Evolutionary conservation across 2,113 vertebrate genomes (phyloP).

Genomic region (Eclectus roratus): DNA sequence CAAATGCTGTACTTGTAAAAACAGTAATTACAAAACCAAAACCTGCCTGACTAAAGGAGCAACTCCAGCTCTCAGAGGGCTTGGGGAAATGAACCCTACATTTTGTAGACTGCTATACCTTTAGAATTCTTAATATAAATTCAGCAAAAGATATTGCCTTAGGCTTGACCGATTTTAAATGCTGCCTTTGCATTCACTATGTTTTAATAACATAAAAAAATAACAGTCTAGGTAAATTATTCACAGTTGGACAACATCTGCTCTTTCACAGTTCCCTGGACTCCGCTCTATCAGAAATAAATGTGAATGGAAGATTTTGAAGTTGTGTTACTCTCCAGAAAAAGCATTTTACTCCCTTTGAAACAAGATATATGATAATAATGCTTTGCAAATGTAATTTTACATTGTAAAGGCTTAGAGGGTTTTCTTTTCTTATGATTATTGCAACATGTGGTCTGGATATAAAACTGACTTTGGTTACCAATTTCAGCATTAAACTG

Average conservation of each 20-base stretch:
- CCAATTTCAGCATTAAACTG: background rate
- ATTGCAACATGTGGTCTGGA: constrained; percentile 21
- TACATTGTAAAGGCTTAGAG: background rate
- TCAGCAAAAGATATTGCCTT: background rate
- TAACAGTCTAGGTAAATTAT: background rate
- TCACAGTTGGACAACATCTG: constrained; percentile 15
- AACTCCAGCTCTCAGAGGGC: background rate
- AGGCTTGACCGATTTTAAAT: constrained; percentile 8
- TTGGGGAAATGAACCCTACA: background rate
- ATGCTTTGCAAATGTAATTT: constrained; percentile 17
- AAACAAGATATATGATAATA: constrained; percentile 11
- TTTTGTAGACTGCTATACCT: background rate
- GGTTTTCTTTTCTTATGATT: background rate
- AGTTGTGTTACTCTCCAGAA: background rate
- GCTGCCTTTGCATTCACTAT: background rate
- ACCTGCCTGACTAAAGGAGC: background rate
- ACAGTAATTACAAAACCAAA: background rate
- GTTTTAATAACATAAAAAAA: background rate
- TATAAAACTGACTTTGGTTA: constrained; percentile 46
- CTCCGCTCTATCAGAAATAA: background rate
- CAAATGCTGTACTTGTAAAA: background rate
- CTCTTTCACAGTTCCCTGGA: background rate
- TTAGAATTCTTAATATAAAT: background rate
- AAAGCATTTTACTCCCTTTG: background rate
- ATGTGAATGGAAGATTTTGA: background rate